Base-by-base conservation (phyloP, 2,888 invertebrate species). In the Ptychoptera contaminata region DNA sequence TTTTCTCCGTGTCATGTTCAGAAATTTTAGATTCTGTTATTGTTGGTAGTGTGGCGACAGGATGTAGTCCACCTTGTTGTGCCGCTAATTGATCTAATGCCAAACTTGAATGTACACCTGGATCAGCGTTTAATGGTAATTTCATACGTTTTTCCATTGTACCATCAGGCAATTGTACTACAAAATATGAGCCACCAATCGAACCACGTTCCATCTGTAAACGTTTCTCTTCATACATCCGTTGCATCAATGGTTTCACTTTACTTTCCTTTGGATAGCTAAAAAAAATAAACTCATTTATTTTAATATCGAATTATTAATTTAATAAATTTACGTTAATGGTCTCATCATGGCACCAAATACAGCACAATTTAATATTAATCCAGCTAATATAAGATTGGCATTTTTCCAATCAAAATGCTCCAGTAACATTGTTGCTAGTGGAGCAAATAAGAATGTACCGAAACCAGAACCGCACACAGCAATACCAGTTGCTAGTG, bases 381-480 rank as follows among this genome's bases (percentile, higher is more conserved):
- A 68, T 1, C 91, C 94, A n/a, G 93, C 87, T 47, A 93, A 74
- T 53, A 96, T 83, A 45, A 93, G 71, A 62, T 93, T 79, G 36
- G 93, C 85, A 53, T 82, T 87, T 65, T 83, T 81, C 96, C 96
- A 96, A 46, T 76, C 77, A 58, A 82, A 91, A 40, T 76, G 66
- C 35, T 81, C 75, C 40, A 96, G 69, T 46, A 96, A 69, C 50
- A 77, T 70, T 8, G 82, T 77, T 12, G 92, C 88, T 32, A 94
- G 70, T 0, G 96, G 96, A 0, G 96, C 93, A 61, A 96, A 94
- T 39, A 86, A 80, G 65, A 96, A 94, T 2, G 94, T 94, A 40
- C 96, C 96, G 46, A 88, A 78, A 3, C 96, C 96, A 0, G 93
- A 92, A 8, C 96, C 96, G 60, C 94, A 94, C 0, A 94, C 94